Evolutionary conservation across 2,888 invertebrate genomes (phyloP).

Genomic region (Lasiommata megera): DNA sequence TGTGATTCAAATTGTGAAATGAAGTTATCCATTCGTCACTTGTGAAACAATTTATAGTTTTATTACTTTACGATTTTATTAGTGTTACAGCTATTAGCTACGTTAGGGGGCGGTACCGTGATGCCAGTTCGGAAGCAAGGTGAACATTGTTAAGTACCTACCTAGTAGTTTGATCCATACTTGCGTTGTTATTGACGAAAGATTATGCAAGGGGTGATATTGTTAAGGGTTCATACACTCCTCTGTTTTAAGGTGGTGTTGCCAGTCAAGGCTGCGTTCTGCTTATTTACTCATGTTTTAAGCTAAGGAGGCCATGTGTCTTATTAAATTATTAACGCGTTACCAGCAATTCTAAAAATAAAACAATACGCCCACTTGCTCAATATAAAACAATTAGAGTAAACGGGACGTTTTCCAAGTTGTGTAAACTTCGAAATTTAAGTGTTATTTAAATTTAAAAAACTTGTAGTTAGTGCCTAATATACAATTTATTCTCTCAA

Average conservation of each 20-base stretch:
- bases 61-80: conserved; percentile 49
- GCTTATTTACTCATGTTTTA: conserved; percentile 1
- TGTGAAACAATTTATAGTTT: conserved; percentile 62
- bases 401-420: too few species aligned
- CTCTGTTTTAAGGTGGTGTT: conserved; percentile 7
- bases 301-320: conserved; percentile 8
- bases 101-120: conserved; percentile 78
- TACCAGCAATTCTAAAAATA: conserved; percentile 18
- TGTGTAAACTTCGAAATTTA: too few species aligned
- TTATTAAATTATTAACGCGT: conserved; percentile 22
- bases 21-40: conserved; percentile 47
- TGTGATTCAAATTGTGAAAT: conserved; percentile 69
- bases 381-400: not conserved
- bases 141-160: conserved; percentile 56
- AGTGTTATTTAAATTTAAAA: too few species aligned
- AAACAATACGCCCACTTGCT: conserved; percentile 8
- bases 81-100: conserved; percentile 27
- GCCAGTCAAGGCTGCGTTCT: conserved; percentile 12
- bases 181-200: conserved; percentile 25
- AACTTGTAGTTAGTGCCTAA: too few species aligned
- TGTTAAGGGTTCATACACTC: conserved; percentile 10
- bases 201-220: conserved; percentile 27
- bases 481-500: too few species aligned
- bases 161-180: conserved; percentile 21
- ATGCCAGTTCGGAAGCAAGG: conserved; percentile 90